phyloP scores from a whole-genome alignment of 2,888 invertebrate genomes.

The Drosophila subsilvestris region DNA sequence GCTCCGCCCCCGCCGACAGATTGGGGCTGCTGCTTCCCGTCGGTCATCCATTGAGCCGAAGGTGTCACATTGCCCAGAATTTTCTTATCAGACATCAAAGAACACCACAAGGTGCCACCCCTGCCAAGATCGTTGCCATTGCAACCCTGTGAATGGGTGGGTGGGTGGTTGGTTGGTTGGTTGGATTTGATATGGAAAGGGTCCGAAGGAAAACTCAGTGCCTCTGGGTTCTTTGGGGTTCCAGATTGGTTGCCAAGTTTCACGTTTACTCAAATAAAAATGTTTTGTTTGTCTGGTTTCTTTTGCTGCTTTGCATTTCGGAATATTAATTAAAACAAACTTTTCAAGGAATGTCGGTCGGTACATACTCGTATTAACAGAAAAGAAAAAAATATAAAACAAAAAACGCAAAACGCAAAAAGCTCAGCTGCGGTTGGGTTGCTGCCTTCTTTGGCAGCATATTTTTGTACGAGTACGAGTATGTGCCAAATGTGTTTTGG shows the following conservation, averaged over 20 bases:
- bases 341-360: constrained; percentile 18
- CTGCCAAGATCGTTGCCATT: constrained; percentile 28
- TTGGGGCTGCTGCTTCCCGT: constrained; percentile 11
- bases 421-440: neutral
- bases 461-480: too few relatives aligned
- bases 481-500: neutral
- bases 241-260: constrained; percentile 21
- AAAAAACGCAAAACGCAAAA: neutral
- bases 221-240: neutral
- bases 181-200: neutral
- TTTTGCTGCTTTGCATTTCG: constrained; percentile 38
- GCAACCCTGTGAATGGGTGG: constrained; percentile 19
- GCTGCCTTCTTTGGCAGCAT: neutral
- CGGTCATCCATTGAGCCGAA: constrained; percentile 41
- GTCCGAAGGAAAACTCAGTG: neutral
- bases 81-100: constrained; percentile 47
- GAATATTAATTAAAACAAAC: constrained; percentile 45
- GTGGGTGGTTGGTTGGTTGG: too few relatives aligned
- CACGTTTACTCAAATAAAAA: constrained; percentile 39
- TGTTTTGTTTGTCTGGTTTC: constrained; percentile 37
- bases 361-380: constrained; percentile 12
- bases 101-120: constrained; percentile 37
- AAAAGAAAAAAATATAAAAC: neutral
- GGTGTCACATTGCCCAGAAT: constrained; percentile 36
- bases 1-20: constrained; percentile 9